Conservation (phyloP, 2,113 vertebrate species). For the Pyrgilauda ruficollis region DNA sequence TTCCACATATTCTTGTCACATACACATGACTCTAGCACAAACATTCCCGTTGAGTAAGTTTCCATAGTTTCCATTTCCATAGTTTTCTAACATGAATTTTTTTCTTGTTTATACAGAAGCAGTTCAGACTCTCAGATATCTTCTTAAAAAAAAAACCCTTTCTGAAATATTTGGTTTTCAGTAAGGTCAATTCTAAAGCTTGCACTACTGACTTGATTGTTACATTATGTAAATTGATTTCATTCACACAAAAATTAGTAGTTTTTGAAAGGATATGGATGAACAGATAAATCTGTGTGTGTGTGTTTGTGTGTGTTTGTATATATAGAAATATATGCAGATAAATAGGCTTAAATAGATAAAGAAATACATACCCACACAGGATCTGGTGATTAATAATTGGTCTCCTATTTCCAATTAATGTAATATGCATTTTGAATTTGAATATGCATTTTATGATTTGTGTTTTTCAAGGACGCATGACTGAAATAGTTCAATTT, state of each 20-base stretch:
- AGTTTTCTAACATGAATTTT: neutral
- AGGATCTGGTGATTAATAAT: neutral
- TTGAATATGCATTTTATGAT: neutral
- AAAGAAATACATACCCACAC: neutral
- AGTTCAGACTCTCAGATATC: neutral
- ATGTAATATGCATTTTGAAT: neutral
- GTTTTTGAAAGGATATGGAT: neutral
- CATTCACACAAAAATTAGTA: neutral
- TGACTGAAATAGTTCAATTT: neutral
- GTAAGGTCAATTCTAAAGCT: neutral
- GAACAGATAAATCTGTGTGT: neutral
- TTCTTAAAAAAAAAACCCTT: neutral
- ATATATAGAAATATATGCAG: too few species aligned
- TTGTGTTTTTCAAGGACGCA: neutral
- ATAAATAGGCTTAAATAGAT: neutral
- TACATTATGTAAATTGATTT: neutral
- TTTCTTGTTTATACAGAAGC: neutral
- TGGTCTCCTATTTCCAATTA: neutral
- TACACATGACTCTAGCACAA: neutral
- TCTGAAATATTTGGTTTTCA: neutral
- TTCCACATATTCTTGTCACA: neutral
- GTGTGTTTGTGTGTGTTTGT: neutral
- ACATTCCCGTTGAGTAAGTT: neutral
- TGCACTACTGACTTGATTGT: neutral
- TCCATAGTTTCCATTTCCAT: neutral